These are phyloP conservation scores for Porites australiensis DNA, from an alignment of 64 coral and sea anemone genomes.

Conservation along the genomic window DNA sequence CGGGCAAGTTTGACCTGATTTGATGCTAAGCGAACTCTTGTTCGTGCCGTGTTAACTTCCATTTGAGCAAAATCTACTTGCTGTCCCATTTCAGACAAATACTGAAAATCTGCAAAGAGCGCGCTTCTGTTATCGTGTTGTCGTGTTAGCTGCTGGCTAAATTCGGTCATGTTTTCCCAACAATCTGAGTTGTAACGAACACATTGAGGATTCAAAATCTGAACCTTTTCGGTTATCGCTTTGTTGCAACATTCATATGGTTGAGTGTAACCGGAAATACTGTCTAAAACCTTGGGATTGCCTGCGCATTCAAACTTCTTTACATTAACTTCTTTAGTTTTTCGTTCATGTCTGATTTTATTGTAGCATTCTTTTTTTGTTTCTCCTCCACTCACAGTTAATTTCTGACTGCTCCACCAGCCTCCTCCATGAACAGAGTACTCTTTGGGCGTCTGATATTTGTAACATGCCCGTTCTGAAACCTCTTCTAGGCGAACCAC, in stretches of 20 bases:
- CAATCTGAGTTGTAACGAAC: not conserved
- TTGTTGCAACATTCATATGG: not conserved
- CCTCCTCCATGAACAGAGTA: too few relatives aligned
- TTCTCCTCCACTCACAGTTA: too few relatives aligned
- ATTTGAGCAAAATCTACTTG: not conserved
- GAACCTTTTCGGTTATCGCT: not conserved
- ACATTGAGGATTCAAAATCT: conserved; percentile 14
- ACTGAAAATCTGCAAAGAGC: not conserved
- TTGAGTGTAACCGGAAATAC: not conserved
- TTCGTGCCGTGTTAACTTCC: conserved; percentile 13
- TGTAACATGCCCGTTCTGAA: too few relatives aligned
- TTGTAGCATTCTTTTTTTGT: too few relatives aligned
- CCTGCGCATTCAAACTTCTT: not conserved
- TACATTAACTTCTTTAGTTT: not conserved
- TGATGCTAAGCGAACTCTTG: not conserved
- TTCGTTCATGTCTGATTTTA: not conserved
- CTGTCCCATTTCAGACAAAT: not conserved
- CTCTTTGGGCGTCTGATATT: too few relatives aligned
- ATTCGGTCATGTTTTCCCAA: not conserved
- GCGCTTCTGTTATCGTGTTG: not conserved
- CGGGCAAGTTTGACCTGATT: conserved; percentile 5
- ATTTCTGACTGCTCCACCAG: too few relatives aligned
- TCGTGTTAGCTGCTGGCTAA: not conserved
- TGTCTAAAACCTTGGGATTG: not conserved
- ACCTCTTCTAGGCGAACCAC: too few relatives aligned